phyloP scores from a whole-genome alignment of 2,113 vertebrate genomes.

The Stigmatopora nigra region DNA sequence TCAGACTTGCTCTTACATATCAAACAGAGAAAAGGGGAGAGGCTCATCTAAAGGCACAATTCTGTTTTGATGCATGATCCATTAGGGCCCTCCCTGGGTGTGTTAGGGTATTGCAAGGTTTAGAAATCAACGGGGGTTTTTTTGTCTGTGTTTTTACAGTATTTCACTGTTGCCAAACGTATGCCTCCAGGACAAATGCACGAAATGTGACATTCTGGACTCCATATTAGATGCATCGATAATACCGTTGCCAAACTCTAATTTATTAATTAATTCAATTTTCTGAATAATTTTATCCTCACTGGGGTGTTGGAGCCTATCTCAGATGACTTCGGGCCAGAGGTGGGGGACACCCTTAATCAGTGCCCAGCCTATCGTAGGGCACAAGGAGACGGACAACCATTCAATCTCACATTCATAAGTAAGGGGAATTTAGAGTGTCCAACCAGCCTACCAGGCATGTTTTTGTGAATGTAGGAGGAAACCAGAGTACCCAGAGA shows the following conservation, averaged over 20 bases:
- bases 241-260: not conserved
- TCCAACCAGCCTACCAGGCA: too few relatives aligned
- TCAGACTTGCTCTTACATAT: slow-evolving; percentile 39
- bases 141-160: not conserved
- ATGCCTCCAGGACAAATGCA: not conserved
- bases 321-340: too few relatives aligned
- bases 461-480: too few relatives aligned
- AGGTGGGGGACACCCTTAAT: too few relatives aligned
- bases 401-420: too few relatives aligned
- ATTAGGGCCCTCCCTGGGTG: slow-evolving; percentile 51
- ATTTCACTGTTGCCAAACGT: not conserved
- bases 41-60: slow-evolving; percentile 37
- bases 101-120: not conserved
- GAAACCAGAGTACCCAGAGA: too few relatives aligned
- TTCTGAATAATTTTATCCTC: too few relatives aligned
- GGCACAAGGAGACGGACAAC: too few relatives aligned
- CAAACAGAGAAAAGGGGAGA: slow-evolving; percentile 43
- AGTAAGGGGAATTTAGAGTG: too few relatives aligned
- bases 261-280: not conserved
- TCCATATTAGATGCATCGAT: not conserved
- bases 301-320: too few relatives aligned
- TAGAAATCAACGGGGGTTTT: not conserved
- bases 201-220: not conserved
- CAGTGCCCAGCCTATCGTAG: too few relatives aligned
- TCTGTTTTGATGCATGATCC: slow-evolving; percentile 32